Conservation (phyloP, 2,888 invertebrate genomes). For the Epinotia nisella region DNA sequence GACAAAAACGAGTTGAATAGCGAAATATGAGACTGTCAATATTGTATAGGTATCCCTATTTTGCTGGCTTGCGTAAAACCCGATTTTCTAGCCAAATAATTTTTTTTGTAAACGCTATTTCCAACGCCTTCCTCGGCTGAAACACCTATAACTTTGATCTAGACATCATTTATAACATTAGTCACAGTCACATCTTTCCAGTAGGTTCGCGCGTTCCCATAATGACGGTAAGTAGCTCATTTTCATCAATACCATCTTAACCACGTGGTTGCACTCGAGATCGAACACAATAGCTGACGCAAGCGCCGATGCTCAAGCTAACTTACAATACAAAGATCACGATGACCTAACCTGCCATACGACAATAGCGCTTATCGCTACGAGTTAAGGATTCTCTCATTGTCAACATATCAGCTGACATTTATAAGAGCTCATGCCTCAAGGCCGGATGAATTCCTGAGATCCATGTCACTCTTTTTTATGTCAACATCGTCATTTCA, state of each 20-base stretch:
- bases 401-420: constrained; percentile 23
- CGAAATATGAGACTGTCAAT: too few species aligned
- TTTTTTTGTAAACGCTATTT: too few species aligned
- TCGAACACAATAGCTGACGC: constrained; percentile 61
- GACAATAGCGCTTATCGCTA: constrained; percentile 6
- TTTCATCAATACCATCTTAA: constrained; percentile 32
- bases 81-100: too few species aligned
- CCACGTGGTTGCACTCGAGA: constrained; percentile 24
- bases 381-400: not conserved
- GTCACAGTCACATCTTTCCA: too few species aligned
- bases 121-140: too few species aligned
- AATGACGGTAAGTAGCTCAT: not conserved
- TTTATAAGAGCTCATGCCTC: constrained; percentile 23
- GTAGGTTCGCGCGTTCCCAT: not conserved
- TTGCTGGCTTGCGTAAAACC: too few species aligned
- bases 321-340: constrained; percentile 62
- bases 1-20: too few species aligned
- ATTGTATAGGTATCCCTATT: too few species aligned
- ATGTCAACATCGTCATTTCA: constrained; percentile 25
- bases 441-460: constrained; percentile 27
- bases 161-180: too few species aligned
- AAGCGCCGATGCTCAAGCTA: constrained; percentile 75
- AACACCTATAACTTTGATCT: too few species aligned
- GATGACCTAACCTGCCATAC: not conserved
- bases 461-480: constrained; percentile 27